Evolutionary conservation across 2,113 vertebrate genomes (phyloP), one percentile per base, ranked within the genome.

Genomic region (Sclerurus mexicanus): DNA sequence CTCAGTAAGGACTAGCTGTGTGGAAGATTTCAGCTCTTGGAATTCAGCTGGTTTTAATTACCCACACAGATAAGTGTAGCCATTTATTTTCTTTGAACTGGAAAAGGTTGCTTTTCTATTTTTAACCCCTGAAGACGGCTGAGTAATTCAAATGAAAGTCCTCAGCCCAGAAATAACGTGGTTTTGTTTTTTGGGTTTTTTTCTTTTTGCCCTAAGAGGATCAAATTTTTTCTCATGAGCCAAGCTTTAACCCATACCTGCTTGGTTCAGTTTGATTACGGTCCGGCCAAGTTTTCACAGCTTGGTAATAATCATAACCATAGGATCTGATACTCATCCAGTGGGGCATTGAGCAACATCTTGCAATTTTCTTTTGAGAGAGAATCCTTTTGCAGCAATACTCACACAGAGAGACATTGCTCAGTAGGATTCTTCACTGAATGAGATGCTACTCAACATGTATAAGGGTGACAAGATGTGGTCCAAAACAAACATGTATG

Each of bases 21-120:
- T 82, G 66, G 60, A 96, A 42, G 86, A 79, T 75, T 89, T 89
- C 80, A 81, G 33, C 76, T 62, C 80, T 64, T 81, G 58, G 30
- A 94, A 53, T 93, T 96, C 88, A 93, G 44, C 86, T 96, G 93
- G 1, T 92, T 94, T 94, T 92, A 96, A 96, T 96, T 96, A 95
- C 42, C 53, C 84, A 73, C 71, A 46, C 37, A 93, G 96, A 95
- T 94, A 96, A 97, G 88, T 64, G n/a, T 62, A 90, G 80, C 88
- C 76, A 89, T 97, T 96, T 93, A 87, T 93, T 95, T 95, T 89
- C 83, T 95, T 96, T 96, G 88, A 94, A 84, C 74, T 90, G 86
- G 62, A 76, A 92, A 93, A 96, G 92, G 92, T 94, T 96, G 67
- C 28, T 96, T 95, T 94, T 95, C 86, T 93, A 89, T 94, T 95